Conservation (phyloP, 2,797 vertebrate species). For the Hippopotamyrus pictus region DNA sequence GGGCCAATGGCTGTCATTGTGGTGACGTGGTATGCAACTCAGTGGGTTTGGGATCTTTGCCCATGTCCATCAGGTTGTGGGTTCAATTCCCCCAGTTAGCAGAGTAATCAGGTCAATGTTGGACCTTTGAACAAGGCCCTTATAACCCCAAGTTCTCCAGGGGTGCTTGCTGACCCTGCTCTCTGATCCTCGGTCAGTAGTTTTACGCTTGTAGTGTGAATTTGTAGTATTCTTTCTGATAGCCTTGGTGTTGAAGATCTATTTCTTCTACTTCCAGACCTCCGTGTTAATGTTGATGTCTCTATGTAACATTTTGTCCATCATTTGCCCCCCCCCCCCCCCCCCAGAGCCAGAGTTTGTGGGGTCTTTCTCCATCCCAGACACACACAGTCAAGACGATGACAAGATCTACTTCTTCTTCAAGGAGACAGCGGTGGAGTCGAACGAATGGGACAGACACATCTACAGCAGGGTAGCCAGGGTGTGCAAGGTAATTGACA, state of each 20-base stretch:
- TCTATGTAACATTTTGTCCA: neutral
- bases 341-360: conserved; percentile 68
- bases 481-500: conserved; percentile 72
- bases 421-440: conserved; percentile 68
- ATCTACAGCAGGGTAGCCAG: conserved; percentile 74
- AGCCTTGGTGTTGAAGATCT: neutral
- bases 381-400: conserved; percentile 71
- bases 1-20: neutral
- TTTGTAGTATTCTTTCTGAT: neutral
- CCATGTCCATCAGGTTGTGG: neutral
- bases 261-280: neutral
- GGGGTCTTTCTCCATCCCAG: conserved; percentile 66
- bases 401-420: conserved; percentile 81
- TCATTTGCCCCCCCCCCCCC: neutral
- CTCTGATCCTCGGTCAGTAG: neutral
- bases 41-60: neutral
- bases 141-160: neutral
- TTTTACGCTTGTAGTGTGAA: neutral
- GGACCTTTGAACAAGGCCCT: neutral
- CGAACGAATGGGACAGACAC: conserved; percentile 68
- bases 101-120: neutral
- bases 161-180: neutral
- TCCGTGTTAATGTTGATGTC: neutral
- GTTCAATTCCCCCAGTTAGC: neutral
- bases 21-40: neutral